Evolutionary conservation across 2,113 vertebrate species (phyloP).

Genomic region (Hypomesus transpacificus): DNA sequence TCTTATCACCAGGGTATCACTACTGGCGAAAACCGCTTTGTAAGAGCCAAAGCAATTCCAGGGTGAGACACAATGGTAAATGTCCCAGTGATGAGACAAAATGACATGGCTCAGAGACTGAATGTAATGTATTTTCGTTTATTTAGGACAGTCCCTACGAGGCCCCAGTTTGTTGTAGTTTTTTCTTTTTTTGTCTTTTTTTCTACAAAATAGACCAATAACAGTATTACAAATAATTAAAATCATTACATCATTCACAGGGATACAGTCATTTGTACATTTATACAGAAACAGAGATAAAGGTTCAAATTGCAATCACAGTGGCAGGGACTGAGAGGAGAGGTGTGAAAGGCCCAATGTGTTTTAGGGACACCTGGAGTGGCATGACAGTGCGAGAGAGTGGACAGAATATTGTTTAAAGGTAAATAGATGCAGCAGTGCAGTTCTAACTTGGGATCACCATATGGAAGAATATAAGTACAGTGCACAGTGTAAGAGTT

Average conservation of each 20-base stretch:
- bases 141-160: slow-evolving; percentile 46
- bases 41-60: not conserved
- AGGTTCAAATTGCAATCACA: slow-evolving; percentile 44
- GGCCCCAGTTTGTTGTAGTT: slow-evolving; percentile 36
- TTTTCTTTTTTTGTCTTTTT: slow-evolving; percentile 22
- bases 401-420: not conserved
- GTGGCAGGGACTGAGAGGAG: slow-evolving; percentile 44
- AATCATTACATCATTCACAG: slow-evolving; percentile 58
- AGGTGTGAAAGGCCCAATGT: slow-evolving; percentile 22
- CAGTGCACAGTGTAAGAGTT: slow-evolving; percentile 1
- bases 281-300: slow-evolving; percentile 58
- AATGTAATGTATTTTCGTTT: slow-evolving; percentile 28
- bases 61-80: not conserved
- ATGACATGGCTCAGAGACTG: not conserved
- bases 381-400: slow-evolving; percentile 1
- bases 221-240: slow-evolving; percentile 63
- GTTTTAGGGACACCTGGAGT: not conserved
- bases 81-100: not conserved
- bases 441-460: slow-evolving; percentile 13
- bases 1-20: too few relatives aligned
- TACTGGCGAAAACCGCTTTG: too few relatives aligned
- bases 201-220: slow-evolving; percentile 63
- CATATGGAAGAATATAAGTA: slow-evolving; percentile 9
- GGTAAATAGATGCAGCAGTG: slow-evolving; percentile 8
- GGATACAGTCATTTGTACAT: slow-evolving; percentile 62